Evolutionary conservation across 2,113 vertebrate species (phyloP).

Genomic region (Alexandromys fortis): DNA sequence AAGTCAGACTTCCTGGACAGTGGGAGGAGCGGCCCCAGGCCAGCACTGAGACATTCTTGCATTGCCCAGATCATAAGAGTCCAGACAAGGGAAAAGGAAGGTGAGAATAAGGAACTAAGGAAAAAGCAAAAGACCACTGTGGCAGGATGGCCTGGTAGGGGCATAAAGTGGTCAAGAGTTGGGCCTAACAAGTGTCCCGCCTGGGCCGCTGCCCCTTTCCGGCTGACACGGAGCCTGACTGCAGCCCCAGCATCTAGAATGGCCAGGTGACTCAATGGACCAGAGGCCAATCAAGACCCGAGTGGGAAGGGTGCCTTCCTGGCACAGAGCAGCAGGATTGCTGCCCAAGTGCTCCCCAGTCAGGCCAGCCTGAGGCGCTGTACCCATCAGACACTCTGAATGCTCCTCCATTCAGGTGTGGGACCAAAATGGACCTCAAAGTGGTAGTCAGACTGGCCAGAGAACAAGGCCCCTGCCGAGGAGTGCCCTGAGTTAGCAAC

Average conservation of each 20-base stretch:
- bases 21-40: not conserved
- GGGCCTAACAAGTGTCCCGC: not conserved
- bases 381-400: not conserved
- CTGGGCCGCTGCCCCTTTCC: not conserved
- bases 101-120: not conserved
- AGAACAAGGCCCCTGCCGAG: not conserved
- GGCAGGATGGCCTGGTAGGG: not conserved
- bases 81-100: not conserved
- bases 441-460: not conserved
- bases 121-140: not conserved
- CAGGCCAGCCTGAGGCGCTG: not conserved
- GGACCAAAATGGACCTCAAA: not conserved
- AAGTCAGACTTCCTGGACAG: not conserved
- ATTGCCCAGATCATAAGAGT: not conserved
- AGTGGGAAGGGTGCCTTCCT: not conserved
- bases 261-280: not conserved
- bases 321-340: not conserved
- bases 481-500: not conserved
- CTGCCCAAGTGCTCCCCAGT: not conserved
- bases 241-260: not conserved
- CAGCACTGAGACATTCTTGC: not conserved
- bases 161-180: no score
- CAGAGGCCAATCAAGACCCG: not conserved
- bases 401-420: not conserved
- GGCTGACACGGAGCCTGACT: not conserved